phyloP scores from a whole-genome alignment of 2,888 invertebrate species.

The Morpho deidamia region DNA sequence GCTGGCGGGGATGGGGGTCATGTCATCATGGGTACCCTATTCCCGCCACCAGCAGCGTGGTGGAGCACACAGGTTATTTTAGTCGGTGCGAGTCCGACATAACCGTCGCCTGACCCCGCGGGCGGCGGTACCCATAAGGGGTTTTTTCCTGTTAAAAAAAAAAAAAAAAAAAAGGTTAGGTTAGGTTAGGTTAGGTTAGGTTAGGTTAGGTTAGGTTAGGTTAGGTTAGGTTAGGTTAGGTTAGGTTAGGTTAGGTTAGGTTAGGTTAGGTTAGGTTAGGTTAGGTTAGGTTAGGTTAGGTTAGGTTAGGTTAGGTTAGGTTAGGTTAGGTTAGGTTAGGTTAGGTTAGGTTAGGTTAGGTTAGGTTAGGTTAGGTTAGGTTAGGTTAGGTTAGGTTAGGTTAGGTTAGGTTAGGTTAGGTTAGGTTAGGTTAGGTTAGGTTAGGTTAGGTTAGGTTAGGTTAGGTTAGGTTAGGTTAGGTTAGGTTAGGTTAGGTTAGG shows the following conservation, averaged over 20 bases:
- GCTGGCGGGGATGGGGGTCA: too few relatives aligned
- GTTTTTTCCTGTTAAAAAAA: too few relatives aligned
- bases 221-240: slow-evolving; percentile 24
- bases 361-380: slow-evolving; percentile 19
- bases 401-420: slow-evolving; percentile 16
- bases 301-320: slow-evolving; percentile 18
- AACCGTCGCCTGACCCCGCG: too few relatives aligned
- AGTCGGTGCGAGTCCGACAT: too few relatives aligned
- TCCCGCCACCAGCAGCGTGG: too few relatives aligned
- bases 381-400: slow-evolving; percentile 15
- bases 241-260: slow-evolving; percentile 22
- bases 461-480: slow-evolving; percentile 9
- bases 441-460: slow-evolving; percentile 16
- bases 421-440: slow-evolving; percentile 16
- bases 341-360: slow-evolving; percentile 21
- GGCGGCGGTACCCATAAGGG: too few relatives aligned
- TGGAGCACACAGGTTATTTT: too few relatives aligned
- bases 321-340: slow-evolving; percentile 17
- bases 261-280: slow-evolving; percentile 21
- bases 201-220: slow-evolving; percentile 22
- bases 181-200: slow-evolving; percentile 21
- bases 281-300: slow-evolving; percentile 21
- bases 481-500: slow-evolving; percentile 17
- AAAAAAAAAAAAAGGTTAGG: too few relatives aligned
- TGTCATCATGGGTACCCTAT: too few relatives aligned